phyloP scores from a whole-genome alignment of 2,888 invertebrate genomes.

The Linnaemya tessellans region DNA sequence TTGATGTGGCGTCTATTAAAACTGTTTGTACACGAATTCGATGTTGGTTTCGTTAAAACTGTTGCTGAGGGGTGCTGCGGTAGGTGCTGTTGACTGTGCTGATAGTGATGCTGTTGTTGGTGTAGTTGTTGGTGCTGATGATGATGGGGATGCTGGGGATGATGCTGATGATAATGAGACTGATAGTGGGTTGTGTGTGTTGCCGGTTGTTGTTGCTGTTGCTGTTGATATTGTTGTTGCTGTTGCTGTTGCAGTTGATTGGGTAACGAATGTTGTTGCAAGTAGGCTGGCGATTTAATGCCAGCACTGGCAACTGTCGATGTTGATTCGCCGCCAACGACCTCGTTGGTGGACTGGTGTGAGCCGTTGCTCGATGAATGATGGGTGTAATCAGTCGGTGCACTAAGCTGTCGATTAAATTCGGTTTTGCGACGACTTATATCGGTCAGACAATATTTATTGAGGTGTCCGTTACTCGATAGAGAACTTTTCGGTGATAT shows the following conservation, averaged over 20 bases:
- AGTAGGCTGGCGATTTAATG: conserved; percentile 72
- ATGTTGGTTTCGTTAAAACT: conserved; percentile 81
- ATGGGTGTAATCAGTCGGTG: conserved; percentile 81
- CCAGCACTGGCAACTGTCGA: conserved; percentile 81
- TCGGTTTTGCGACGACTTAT: conserved; percentile 82
- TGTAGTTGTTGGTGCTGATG: conserved; percentile 67
- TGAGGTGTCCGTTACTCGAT: conserved; percentile 82
- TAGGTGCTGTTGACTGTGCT: conserved; percentile 73
- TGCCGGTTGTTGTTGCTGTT: conserved; percentile 43
- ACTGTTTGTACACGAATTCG: conserved; percentile 83
- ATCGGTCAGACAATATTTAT: conserved; percentile 82
- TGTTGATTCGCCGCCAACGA: conserved; percentile 78
- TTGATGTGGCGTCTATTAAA: conserved; percentile 82
- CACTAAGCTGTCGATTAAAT: conserved; percentile 83
- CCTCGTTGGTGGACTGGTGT: conserved; percentile 78
- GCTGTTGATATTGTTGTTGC: conserved; percentile 46
- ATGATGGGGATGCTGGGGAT: conserved; percentile 47
- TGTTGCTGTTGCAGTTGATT: conserved; percentile 34
- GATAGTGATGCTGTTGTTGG: conserved; percentile 69
- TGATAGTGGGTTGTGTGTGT: conserved; percentile 53
- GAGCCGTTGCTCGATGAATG: conserved; percentile 78
- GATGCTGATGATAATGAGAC: conserved; percentile 62
- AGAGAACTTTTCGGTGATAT: conserved; percentile 81
- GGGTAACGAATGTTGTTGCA: conserved; percentile 74
- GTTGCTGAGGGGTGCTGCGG: conserved; percentile 68